Conservation (phyloP, 1,140 invertebrate genomes). For the Hyposmocoma kahamanoa region DNA sequence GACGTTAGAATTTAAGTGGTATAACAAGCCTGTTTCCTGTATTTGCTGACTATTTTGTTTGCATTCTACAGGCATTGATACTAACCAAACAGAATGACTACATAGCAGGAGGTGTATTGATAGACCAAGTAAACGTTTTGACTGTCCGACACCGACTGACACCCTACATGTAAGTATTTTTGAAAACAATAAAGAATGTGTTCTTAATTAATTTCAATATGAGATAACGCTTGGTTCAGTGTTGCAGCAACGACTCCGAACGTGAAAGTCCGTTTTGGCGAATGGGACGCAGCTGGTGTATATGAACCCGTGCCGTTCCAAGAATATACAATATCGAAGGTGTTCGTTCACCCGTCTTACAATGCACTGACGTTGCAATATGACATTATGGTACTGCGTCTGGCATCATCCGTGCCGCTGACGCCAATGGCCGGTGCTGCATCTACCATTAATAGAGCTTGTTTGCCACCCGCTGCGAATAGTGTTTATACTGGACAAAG, state of each 20-base stretch:
- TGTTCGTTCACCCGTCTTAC: conserved; percentile 79
- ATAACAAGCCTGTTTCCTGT: too few species aligned
- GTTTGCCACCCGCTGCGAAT: conserved; percentile 74
- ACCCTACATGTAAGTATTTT: conserved; percentile 73
- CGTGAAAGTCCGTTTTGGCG: conserved; percentile 79
- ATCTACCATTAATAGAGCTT: conserved; percentile 82
- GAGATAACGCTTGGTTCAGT: conserved; percentile 15
- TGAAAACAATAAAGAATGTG: background rate
- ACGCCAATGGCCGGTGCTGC: conserved; percentile 52
- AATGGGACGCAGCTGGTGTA: conserved; percentile 78
- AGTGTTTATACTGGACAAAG: conserved; percentile 75
- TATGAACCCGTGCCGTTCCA: conserved; percentile 77
- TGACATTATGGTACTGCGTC: conserved; percentile 79
- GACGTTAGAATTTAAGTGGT: too few species aligned
- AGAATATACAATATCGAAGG: conserved; percentile 73
- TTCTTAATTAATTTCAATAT: background rate
- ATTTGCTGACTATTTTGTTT: background rate
- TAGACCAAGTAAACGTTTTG: conserved; percentile 77
- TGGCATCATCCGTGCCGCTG: conserved; percentile 75
- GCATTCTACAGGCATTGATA: conserved; percentile 52
- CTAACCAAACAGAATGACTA: conserved; percentile 75
- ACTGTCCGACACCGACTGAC: conserved; percentile 81
- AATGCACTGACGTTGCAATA: conserved; percentile 79
- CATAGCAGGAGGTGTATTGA: conserved; percentile 79
- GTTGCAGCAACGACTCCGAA: conserved; percentile 57